Conservation (phyloP, 2,113 vertebrate species). For the Rhinichthys klamathensis region DNA sequence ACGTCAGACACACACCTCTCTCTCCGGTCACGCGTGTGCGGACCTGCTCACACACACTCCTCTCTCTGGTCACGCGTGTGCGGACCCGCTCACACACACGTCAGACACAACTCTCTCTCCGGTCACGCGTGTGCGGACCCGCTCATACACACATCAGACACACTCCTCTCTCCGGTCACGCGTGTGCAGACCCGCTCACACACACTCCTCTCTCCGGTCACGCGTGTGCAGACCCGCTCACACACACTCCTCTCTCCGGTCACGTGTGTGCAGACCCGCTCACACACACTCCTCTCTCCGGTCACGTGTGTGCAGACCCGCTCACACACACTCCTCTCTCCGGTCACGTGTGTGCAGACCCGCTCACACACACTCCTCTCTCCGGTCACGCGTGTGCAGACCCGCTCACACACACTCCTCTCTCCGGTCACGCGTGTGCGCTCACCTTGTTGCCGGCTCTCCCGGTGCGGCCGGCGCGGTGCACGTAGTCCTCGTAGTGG, state of each 20-base stretch:
- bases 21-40: no score
- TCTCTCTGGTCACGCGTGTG: no score
- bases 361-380: not conserved
- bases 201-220: not conserved
- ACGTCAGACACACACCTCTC: not conserved
- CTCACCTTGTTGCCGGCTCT: slow-evolving; percentile 94
- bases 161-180: not conserved
- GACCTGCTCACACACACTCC: not conserved
- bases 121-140: no score
- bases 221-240: no score
- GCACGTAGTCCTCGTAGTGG: slow-evolving; percentile 98
- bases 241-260: not conserved
- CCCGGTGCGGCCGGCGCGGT: slow-evolving; percentile 93
- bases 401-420: not conserved
- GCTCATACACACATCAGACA: not conserved
- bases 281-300: not conserved
- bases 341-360: no score
- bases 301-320: no score
- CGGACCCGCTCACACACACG: not conserved
- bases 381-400: no score
- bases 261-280: no score
- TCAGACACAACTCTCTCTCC: not conserved
- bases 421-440: not conserved
- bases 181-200: no score
- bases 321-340: not conserved